Percentiles rank a stretch among this genome's conserved stretches.
phyloP scores from a whole-genome alignment of 2,113 vertebrate species.

The Thalassarche chlororhynchos region DNA sequence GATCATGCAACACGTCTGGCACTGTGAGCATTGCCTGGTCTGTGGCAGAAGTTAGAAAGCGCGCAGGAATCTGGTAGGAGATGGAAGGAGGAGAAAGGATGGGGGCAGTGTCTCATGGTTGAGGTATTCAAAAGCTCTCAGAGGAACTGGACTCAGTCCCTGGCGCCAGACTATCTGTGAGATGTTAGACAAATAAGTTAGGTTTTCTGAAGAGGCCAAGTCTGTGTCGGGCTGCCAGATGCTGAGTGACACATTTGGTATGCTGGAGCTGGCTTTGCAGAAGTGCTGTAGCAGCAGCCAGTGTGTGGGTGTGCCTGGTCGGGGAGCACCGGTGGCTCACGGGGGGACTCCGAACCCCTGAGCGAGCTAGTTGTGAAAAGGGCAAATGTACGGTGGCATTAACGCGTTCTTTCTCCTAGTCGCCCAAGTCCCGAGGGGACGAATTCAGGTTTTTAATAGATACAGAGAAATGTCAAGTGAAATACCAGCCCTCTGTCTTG shows the following conservation, averaged over 20 bases:
- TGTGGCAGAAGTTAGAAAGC: not conserved
- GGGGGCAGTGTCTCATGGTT: not conserved
- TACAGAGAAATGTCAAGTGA: not conserved
- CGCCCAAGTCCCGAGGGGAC: not conserved
- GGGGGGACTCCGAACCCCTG: not conserved
- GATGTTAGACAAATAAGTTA: not conserved
- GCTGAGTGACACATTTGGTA: not conserved
- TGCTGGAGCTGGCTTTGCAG: not conserved
- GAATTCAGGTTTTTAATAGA: not conserved
- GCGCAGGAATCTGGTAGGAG: not conserved
- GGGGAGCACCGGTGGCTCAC: not conserved
- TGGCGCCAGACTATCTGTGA: not conserved
- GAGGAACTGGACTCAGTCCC: not conserved
- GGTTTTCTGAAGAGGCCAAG: not conserved
- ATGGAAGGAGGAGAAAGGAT: not conserved
- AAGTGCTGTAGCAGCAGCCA: not conserved
- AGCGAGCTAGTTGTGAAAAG: not conserved
- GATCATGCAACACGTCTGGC: fast-evolving
- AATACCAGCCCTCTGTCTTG: not conserved
- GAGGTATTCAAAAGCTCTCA: not conserved
- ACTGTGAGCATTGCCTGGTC: not conserved
- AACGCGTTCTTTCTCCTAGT: not conserved
- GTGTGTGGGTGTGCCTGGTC: not conserved
- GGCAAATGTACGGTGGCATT: not conserved
- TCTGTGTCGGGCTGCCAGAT: not conserved